Base-by-base conservation (phyloP, 2,797 vertebrate genomes). In the Sphenodon punctatus region DNA sequence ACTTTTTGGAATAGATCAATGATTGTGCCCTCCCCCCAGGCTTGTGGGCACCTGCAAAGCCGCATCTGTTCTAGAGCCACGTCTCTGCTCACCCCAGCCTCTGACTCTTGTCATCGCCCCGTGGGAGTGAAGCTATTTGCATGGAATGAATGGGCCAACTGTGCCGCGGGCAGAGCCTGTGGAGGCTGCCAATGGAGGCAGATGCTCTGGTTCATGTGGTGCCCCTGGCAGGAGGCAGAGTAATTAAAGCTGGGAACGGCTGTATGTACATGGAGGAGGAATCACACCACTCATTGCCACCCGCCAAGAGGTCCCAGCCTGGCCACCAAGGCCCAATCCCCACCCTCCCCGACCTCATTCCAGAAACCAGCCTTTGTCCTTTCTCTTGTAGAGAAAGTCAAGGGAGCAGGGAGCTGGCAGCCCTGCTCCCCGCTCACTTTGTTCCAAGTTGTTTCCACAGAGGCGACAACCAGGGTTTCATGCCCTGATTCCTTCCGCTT, bases 391-490 rank as follows among this genome's bases (percentile, higher is more conserved):
- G 56, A 34, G 53, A 59, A 84, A 20, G 30, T 70, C 38, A 76
- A 42, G 74, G 30, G 39, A 67, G 77, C 49, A 41, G 17, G 1
- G 39, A 64, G 53, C 8, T 2, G 2, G 46, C 27, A 69, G 34
- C 32, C 66, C 23, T 27, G 36, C 69, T 56, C 59, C 34, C 76
- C 61, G 60, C 43, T 25, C 20, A 48, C 20, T 2, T 88, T 55
- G 36, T 89, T 82, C 51, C 61, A 55, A 4, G 0, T 32, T 65
- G 56, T 59, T 71, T 5, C 32, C 51, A 38, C 36, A 25, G 56
- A 65, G 70, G 71, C 30, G 55, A 74, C 53, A 60, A 38, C 34
- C 66, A 73, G 70, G 6, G 32, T 46, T 58, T 42, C 71, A 17
- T 2, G 3, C 5, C 7, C 16, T 0, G 1, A 4, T 53, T 53